Conservation (phyloP, 2,888 invertebrate species). For the Acronicta psi region DNA sequence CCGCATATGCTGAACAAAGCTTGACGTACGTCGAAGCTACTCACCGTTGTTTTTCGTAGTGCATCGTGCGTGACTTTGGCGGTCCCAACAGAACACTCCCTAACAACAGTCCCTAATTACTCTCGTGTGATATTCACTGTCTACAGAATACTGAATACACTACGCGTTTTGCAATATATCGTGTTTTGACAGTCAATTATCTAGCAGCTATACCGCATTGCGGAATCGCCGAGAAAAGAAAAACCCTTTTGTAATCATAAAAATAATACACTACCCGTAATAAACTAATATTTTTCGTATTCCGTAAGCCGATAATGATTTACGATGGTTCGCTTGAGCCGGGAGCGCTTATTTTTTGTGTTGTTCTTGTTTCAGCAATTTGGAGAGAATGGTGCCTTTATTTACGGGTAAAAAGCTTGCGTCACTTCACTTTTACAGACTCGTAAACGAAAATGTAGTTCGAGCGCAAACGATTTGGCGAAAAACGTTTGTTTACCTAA, state of each 20-base stretch:
- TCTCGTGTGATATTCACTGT: no score
- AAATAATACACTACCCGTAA: conserved; percentile 8
- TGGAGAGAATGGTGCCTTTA: conserved; percentile 4
- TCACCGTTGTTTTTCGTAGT: no score
- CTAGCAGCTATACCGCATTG: conserved; percentile 20
- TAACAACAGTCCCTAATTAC: no score
- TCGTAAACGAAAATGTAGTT: no score
- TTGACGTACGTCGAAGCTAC: no score
- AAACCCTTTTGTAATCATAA: conserved; percentile 1
- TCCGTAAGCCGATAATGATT: conserved; percentile 21
- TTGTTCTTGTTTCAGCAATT: conserved; percentile 14
- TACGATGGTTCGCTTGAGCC: conserved; percentile 7
- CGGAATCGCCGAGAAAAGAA: conserved; percentile 3
- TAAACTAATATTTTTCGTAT: conserved; percentile 10
- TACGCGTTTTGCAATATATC: conserved; percentile 23
- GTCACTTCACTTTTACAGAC: neutral
- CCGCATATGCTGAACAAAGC: no score
- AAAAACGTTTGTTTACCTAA: no score
- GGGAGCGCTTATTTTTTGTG: conserved; percentile 1
- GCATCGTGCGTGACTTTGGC: no score
- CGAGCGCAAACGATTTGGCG: no score
- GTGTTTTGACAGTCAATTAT: conserved; percentile 31
- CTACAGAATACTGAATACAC: no score
- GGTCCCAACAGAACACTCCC: no score
- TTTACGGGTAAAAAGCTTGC: neutral